Conservation (phyloP, 2,113 vertebrate genomes). For the Vidua chalybeata region DNA sequence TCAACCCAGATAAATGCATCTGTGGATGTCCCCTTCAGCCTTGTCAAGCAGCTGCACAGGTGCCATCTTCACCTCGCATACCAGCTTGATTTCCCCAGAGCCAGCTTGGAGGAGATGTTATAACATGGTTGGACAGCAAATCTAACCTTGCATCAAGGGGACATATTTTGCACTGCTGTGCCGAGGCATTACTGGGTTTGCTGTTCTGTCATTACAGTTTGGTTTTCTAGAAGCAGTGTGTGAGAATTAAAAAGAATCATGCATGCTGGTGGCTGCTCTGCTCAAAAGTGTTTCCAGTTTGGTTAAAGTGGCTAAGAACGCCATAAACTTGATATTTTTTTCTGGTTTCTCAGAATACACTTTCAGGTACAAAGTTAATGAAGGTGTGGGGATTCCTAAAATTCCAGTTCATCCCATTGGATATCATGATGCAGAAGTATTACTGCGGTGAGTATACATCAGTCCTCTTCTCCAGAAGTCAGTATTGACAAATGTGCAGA, state of each 20-base stretch:
- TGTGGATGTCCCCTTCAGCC: not conserved
- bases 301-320: not conserved
- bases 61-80: not conserved
- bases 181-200: not conserved
- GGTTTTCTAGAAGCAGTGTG: not conserved
- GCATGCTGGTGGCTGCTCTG: not conserved
- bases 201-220: not conserved
- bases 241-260: not conserved
- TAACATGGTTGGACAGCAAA: not conserved
- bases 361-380: slow-evolving; percentile 79
- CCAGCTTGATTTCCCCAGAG: not conserved
- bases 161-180: not conserved
- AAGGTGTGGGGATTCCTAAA: slow-evolving; percentile 88
- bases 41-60: not conserved
- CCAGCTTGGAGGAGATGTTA: not conserved
- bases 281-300: not conserved
- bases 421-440: slow-evolving; percentile 84
- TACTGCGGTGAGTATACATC: slow-evolving; percentile 80
- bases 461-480: not conserved
- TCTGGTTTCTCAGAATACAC: slow-evolving; percentile 83
- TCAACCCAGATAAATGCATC: not conserved
- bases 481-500: not conserved
- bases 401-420: slow-evolving; percentile 96
- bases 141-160: not conserved
- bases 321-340: not conserved